phyloP scores from a whole-genome alignment of 2,888 invertebrate species.

The Hecatera dysodea region DNA sequence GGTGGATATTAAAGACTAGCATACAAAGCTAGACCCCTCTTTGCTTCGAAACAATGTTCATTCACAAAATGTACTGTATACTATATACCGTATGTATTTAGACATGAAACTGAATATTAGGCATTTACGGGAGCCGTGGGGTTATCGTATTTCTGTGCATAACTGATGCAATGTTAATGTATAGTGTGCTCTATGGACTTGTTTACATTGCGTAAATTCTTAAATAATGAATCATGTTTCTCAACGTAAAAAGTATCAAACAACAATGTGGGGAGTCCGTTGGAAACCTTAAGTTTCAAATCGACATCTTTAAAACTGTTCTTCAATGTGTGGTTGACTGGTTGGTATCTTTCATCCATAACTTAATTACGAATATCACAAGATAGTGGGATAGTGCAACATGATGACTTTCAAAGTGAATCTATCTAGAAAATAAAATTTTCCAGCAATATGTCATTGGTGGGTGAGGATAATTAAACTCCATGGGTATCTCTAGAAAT shows the following conservation, averaged over 20 bases:
- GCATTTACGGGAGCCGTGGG: background rate
- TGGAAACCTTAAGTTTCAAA: background rate
- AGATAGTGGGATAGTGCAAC: too few species aligned
- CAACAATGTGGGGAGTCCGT: background rate
- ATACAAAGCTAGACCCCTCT: slow-evolving; percentile 43
- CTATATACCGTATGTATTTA: background rate
- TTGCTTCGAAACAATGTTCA: slow-evolving; percentile 61
- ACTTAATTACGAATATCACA: too few species aligned
- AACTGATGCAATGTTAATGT: slow-evolving; percentile 20
- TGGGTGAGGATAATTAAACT: background rate
- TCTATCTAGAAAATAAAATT: background rate
- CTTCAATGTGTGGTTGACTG: background rate
- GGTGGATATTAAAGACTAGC: slow-evolving; percentile 21
- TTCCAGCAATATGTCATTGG: background rate
- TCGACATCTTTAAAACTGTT: background rate
- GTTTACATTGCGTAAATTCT: slow-evolving; percentile 27
- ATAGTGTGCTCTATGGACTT: background rate
- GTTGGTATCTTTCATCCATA: background rate
- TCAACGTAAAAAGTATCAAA: background rate
- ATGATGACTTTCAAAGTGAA: background rate
- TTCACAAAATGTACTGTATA: slow-evolving; percentile 49
- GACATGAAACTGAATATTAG: slow-evolving; percentile 8
- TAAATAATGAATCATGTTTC: slow-evolving; percentile 24
- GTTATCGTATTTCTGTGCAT: slow-evolving; percentile 28
- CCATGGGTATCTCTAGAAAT: background rate